Conservation (phyloP, 1,140 invertebrate species). For the Macrobrachium nipponense region DNA sequence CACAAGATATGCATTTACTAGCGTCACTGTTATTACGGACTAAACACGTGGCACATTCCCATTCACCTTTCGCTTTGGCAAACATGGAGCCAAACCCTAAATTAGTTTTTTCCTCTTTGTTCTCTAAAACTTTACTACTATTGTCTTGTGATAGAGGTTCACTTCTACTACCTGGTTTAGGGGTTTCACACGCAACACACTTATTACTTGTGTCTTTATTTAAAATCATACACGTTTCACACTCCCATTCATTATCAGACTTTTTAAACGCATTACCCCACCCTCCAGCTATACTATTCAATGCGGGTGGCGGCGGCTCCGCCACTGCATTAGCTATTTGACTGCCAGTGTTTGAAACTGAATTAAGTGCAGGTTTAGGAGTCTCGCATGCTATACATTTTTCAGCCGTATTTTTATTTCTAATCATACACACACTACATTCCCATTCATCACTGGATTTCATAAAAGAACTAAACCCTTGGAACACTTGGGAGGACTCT, state of each 20-base stretch:
- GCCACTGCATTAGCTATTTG: neutral
- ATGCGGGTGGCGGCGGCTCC: slow-evolving; percentile 20
- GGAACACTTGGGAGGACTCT: slow-evolving; percentile 35
- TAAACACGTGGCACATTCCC: slow-evolving; percentile 76
- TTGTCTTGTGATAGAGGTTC: slow-evolving; percentile 56
- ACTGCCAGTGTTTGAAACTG: slow-evolving; percentile 42
- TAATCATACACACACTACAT: slow-evolving; percentile 76
- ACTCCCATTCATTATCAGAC: slow-evolving; percentile 75
- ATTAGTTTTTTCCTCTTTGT: slow-evolving; percentile 45
- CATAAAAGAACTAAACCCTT: slow-evolving; percentile 73
- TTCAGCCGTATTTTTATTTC: slow-evolving; percentile 72
- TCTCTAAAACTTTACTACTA: slow-evolving; percentile 16
- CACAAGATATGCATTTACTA: slow-evolving; percentile 73
- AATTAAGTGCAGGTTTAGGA: slow-evolving; percentile 71
- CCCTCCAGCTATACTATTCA: slow-evolving; percentile 44
- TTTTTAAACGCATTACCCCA: slow-evolving; percentile 74
- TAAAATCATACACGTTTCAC: slow-evolving; percentile 75
- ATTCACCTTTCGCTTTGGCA: slow-evolving; percentile 71
- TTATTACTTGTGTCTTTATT: slow-evolving; percentile 74
- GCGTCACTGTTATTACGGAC: slow-evolving; percentile 72
- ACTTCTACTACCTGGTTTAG: slow-evolving; percentile 72
- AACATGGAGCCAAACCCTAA: slow-evolving; percentile 70
- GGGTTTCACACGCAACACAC: slow-evolving; percentile 76
- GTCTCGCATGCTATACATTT: slow-evolving; percentile 78
- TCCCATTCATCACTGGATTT: slow-evolving; percentile 74